phyloP scores from a whole-genome alignment of 2,888 invertebrate species.

The Trypoxylon attenuatum region DNA sequence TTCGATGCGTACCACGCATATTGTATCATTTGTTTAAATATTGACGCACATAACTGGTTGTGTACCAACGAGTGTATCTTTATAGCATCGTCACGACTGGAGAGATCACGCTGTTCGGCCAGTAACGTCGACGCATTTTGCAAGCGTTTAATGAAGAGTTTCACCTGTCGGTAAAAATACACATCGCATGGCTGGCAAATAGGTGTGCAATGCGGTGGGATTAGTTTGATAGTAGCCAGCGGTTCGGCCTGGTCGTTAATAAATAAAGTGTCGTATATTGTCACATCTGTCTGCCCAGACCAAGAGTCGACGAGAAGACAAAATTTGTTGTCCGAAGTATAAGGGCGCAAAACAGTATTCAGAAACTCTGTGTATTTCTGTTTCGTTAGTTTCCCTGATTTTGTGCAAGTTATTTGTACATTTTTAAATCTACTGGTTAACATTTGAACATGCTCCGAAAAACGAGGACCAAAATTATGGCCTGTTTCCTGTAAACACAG shows the following conservation, averaged over 20 bases:
- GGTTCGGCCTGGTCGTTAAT: neutral
- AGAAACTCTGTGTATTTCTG: too few species aligned
- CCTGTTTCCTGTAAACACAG: too few species aligned
- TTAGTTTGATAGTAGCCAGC: neutral
- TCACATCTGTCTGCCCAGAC: neutral
- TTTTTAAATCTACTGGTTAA: too few species aligned
- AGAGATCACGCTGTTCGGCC: too few species aligned
- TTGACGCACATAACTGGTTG: slow-evolving; percentile 24
- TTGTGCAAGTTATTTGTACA: too few species aligned
- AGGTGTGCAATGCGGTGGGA: slow-evolving; percentile 40
- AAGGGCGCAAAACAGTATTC: too few species aligned
- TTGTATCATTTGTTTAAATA: too few species aligned
- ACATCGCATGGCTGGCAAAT: slow-evolving; percentile 42
- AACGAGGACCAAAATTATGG: too few species aligned
- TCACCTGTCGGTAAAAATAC: slow-evolving; percentile 43
- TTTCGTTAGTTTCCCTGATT: too few species aligned
- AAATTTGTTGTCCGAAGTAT: neutral
- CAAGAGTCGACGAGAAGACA: neutral
- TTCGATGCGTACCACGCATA: too few species aligned
- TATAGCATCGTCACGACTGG: slow-evolving; percentile 28
- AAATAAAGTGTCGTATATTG: neutral
- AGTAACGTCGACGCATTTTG: slow-evolving; percentile 23
- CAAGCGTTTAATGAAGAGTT: slow-evolving; percentile 31
- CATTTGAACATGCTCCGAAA: too few species aligned
- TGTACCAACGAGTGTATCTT: slow-evolving; percentile 36